These are phyloP conservation scores for Ochropacha duplaris DNA, from an alignment of 2,888 invertebrate genomes.

Conservation along the genomic window DNA sequence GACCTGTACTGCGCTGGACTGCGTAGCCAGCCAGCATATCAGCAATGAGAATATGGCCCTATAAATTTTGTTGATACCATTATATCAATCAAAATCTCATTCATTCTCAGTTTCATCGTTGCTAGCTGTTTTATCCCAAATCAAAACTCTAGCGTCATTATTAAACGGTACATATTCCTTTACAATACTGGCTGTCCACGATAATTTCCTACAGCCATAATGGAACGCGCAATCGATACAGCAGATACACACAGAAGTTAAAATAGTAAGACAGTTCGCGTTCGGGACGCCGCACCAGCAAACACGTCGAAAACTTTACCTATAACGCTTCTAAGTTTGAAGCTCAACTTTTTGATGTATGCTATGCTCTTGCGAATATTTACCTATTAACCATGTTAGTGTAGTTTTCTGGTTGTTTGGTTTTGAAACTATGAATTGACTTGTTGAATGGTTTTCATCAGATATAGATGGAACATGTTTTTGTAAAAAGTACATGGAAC, in stretches of 20 bases:
- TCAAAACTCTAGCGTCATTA: not conserved
- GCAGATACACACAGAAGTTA: not conserved
- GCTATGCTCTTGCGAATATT: not conserved
- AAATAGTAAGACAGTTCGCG: not conserved
- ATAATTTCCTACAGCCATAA: not conserved
- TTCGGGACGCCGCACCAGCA: not conserved
- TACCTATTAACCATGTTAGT: not conserved
- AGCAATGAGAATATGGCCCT: no score
- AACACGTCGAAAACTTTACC: not conserved
- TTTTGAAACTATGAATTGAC: not conserved
- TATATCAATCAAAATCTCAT: no score
- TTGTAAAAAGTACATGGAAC: no score
- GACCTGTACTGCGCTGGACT: no score
- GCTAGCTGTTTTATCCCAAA: not conserved
- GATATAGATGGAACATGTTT: not conserved
- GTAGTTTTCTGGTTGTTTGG: not conserved
- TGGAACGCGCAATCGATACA: not conserved
- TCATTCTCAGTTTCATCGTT: no score
- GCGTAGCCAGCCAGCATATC: no score
- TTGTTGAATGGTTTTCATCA: not conserved
- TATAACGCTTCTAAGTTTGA: not conserved
- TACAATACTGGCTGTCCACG: not conserved
- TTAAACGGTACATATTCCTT: not conserved
- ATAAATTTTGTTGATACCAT: no score
- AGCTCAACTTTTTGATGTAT: not conserved